A percentile compares a stretch with the other conserved stretches of the same genome.
phyloP scores from a whole-genome alignment of 2,888 invertebrate species.

The Eucera pruinosa region DNA sequence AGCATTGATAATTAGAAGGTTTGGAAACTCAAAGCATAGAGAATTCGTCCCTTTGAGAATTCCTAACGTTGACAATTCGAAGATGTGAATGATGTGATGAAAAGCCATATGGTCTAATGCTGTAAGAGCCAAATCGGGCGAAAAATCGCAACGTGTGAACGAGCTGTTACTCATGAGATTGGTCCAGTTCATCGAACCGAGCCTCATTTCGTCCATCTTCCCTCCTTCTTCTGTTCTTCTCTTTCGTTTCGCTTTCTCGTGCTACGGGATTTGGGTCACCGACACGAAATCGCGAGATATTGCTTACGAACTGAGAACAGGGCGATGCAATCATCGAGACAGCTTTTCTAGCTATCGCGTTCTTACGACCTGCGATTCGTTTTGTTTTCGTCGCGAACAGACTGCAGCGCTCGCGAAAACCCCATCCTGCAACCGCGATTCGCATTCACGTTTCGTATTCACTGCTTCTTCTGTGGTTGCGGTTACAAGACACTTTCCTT shows the following conservation, averaged over 20 bases:
- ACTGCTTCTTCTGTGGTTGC: not conserved
- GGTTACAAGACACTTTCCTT: not conserved
- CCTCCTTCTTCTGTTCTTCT: not conserved
- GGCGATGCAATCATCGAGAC: slow-evolving; percentile 58
- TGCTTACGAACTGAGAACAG: slow-evolving; percentile 51
- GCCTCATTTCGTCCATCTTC: not conserved
- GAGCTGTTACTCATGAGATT: not conserved
- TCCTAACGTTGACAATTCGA: too few species aligned
- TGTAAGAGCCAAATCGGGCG: too few species aligned
- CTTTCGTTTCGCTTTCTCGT: not conserved
- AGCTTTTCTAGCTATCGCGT: slow-evolving; percentile 61
- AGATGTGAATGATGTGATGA: too few species aligned
- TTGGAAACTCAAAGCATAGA: too few species aligned
- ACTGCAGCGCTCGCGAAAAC: not conserved
- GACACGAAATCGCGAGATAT: slow-evolving; percentile 46
- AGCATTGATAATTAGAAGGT: too few species aligned
- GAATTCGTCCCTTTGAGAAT: too few species aligned
- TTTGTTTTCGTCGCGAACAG: slow-evolving; percentile 22
- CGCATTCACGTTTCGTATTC: not conserved
- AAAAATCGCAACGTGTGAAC: too few species aligned
- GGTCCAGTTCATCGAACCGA: slow-evolving; percentile 17
- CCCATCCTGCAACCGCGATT: not conserved
- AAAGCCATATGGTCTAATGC: too few species aligned
- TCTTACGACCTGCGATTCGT: slow-evolving; percentile 40
- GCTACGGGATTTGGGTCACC: slow-evolving; percentile 60